Evolutionary conservation across 2,113 vertebrate genomes (phyloP), one percentile per base, ranked within the genome.

Genomic region (Tupaia tana): DNA sequence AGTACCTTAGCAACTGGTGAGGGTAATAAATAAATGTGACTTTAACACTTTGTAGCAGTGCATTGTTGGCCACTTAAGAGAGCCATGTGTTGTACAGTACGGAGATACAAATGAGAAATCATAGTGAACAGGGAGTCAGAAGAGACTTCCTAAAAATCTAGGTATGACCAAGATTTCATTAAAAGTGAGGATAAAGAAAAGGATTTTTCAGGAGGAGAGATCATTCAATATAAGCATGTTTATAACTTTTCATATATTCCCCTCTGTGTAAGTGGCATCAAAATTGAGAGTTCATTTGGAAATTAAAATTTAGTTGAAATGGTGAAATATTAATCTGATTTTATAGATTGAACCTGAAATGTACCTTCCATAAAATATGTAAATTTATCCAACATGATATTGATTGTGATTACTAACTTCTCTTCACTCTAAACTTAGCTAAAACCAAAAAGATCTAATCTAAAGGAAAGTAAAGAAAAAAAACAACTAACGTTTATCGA

Each of bases 271-370:
- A 87, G 18, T 15, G 61, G 24, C 2, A 19, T 52, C 34, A 91
- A 91, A 83, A 61, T 74, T 56, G 31, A 93, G 54, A 92, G 24
- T 64, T 88, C 59, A 61, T 73, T 69, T 56, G 3, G 59, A 93
- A 84, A 88, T 16, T 88, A 63, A 80, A 90, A 34, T 43, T 61
- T 56, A 86, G 43, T 16, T 84, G 56, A 79, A 85, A 27, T 1
- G 52, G 27, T 58, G 31, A 75, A 56, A 25, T 71, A 10, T 69
- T 89, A 6, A 69, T 86, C 27, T 84, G 22, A 66, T 34, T 90
- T 87, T 78, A 75, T 80, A 70, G 52, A 80, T 58, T 75, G 66
- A 86, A 94, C 88, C 19, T 84, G 14, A 87, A 77, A 80, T 87
- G 19, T 84, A 31, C 18, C 9, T 91, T 69, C 5, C 75, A 90